Evolutionary conservation across 2,113 vertebrate genomes (phyloP).

Genomic region (Podarcis raffonei): DNA sequence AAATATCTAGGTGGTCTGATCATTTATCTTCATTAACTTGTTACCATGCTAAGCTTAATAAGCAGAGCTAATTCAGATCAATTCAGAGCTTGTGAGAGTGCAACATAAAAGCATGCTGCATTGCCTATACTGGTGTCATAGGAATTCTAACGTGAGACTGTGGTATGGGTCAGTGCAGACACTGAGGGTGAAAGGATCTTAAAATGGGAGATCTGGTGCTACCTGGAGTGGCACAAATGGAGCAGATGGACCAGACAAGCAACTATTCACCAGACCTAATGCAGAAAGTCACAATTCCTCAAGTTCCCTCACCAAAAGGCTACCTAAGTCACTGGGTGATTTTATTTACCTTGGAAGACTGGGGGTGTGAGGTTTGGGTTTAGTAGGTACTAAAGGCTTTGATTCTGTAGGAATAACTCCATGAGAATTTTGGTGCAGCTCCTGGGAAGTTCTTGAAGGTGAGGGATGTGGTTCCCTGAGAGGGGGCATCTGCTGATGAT

Average conservation of each 20-base stretch:
- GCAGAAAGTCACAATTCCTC: background rate
- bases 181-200: too few species aligned
- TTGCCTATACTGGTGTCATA: background rate
- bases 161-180: background rate
- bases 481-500: constrained; percentile 89
- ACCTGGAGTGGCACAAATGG: background rate
- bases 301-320: background rate
- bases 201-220: background rate
- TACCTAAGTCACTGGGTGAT: background rate
- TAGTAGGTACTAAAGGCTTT: constrained; percentile 89
- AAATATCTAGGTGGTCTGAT: background rate
- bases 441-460: constrained; percentile 85
- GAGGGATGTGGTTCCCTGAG: constrained; percentile 97
- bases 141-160: background rate
- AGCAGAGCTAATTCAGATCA: background rate
- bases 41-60: background rate
- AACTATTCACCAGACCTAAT: background rate
- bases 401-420: constrained; percentile 86
- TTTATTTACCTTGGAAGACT: constrained; percentile 94
- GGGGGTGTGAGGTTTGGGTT: constrained; percentile 93
- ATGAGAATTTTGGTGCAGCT: constrained; percentile 87
- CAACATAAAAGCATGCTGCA: background rate
- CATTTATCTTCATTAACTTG: background rate
- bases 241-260: background rate
- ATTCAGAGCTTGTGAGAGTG: background rate